Percentiles rank a stretch among this genome's conserved stretches.
These are phyloP conservation scores for Schmidtea mediterranea DNA, from an alignment of 1,140 invertebrate species.

Conservation along the genomic window DNA sequence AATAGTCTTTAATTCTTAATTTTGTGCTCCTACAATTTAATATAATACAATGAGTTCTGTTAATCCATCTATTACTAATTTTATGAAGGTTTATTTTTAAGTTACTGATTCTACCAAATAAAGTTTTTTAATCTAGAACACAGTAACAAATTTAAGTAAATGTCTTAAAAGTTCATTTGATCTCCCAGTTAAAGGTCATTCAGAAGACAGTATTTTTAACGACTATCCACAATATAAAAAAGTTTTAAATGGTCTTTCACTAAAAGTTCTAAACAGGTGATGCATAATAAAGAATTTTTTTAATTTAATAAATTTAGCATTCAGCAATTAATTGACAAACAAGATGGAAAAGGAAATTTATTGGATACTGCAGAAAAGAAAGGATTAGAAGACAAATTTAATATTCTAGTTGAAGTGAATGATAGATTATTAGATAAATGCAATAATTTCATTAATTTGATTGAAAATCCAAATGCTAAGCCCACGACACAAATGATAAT, in stretches of 20 bases:
- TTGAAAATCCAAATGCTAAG: not conserved
- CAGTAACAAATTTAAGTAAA: too few species aligned
- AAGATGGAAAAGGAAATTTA: not conserved
- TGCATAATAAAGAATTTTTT: too few species aligned
- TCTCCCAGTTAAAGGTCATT: too few species aligned
- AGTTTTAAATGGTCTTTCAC: not conserved
- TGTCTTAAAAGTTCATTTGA: too few species aligned
- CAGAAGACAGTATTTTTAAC: not conserved
- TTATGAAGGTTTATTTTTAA: too few species aligned
- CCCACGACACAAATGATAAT: not conserved
- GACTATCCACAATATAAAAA: not conserved
- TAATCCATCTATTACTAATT: too few species aligned
- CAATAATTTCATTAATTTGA: not conserved
- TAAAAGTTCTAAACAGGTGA: constrained; percentile 1
- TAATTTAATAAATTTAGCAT: constrained; percentile 2
- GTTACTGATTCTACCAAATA: too few species aligned
- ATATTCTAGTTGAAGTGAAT: not conserved
- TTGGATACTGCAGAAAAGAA: not conserved
- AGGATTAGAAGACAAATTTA: not conserved
- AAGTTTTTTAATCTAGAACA: too few species aligned
- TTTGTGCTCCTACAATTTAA: too few species aligned
- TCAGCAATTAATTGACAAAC: not conserved
- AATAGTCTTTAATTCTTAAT: too few species aligned
- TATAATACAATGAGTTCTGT: too few species aligned
- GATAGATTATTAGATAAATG: not conserved